Evolutionary conservation across 1,140 invertebrate genomes (phyloP).

Genomic region (Teleopsis dalmanni): DNA sequence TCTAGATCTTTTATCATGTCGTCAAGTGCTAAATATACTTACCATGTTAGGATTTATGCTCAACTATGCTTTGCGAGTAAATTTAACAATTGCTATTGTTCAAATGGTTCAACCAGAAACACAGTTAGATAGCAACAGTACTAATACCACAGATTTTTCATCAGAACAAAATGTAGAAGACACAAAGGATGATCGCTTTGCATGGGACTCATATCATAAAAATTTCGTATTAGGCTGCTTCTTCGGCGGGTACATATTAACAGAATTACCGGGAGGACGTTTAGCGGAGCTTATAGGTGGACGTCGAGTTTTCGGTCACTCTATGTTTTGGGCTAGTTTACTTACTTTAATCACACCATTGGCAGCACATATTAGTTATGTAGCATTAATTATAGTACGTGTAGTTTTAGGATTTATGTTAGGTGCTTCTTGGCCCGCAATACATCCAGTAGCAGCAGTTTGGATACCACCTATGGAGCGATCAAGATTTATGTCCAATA

Average conservation of each 20-base stretch:
- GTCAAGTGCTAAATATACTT: conserved; percentile 73
- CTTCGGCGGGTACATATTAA: conserved; percentile 85
- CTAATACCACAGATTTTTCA: conserved; percentile 9
- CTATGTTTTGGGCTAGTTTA: conserved; percentile 73
- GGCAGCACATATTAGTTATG: conserved; percentile 56
- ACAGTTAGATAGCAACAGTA: neutral
- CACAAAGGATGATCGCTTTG: conserved; percentile 46
- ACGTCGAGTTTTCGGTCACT: conserved; percentile 68
- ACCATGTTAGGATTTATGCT: conserved; percentile 79
- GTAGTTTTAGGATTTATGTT: conserved; percentile 66
- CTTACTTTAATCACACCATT: conserved; percentile 75
- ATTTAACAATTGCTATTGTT: conserved; percentile 82
- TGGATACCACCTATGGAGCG: conserved; percentile 88
- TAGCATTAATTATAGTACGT: conserved; percentile 55
- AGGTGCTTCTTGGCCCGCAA: conserved; percentile 84
- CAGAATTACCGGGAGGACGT: conserved; percentile 74
- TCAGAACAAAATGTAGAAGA: conserved; percentile 1
- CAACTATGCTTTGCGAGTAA: conserved; percentile 81
- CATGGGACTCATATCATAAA: conserved; percentile 64
- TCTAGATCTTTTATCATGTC: conserved; percentile 62
- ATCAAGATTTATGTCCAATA: conserved; percentile 78
- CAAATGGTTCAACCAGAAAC: conserved; percentile 60
- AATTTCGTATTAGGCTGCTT: conserved; percentile 77
- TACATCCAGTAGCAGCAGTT: conserved; percentile 78
- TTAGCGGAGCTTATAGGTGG: conserved; percentile 77